Evolutionary conservation across 2,113 vertebrate species (phyloP), one percentile per base, ranked within the genome.

Genomic region (Hypomesus transpacificus): DNA sequence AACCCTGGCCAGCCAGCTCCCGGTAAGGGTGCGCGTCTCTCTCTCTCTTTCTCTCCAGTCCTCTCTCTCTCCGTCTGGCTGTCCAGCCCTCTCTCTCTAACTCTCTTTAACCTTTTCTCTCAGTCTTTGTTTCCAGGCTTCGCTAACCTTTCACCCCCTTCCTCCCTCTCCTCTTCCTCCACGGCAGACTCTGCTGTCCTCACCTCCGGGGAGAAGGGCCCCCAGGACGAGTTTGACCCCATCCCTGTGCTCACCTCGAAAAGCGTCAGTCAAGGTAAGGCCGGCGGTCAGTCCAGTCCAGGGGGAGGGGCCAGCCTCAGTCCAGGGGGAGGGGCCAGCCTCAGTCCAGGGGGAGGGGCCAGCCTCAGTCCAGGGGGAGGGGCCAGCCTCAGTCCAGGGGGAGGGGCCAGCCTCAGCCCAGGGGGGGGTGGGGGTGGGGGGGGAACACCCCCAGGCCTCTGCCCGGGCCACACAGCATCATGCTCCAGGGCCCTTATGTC

Each of bases 241-340:
- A 98, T 99, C 87, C 97, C 97, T 74, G 95, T 99, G 87, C 92
- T 98, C 91, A 94, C 96, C 94, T 95, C 96, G 91, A 99, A 98
- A 97, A 95, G 93, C 88, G 91, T 95, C 89, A 94, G 93, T 88
- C 95, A 96, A 98, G 97, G 97, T 99, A 99, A 98, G 92, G 75
- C 53, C 75, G 62, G 75, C 65, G 65, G 59, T 74, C 34, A 20
- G 63, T 18, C 3, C n/a, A 65, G 34, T 50, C 22, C 20, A 3
- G n/a, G 8, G 75, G 74, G 54, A 4, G 31, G 0, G 11, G 16
- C 8, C 24, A 26, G 24, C 24, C 24, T 26, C 24, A 26, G 24
- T 3, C 24, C 24, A 65, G 18, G 50, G 11, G 20, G n/a, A n/a
- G n/a, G n/a, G n/a, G n/a, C n/a, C n/a, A n/a, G n/a, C n/a, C n/a